Evolutionary conservation across 92 coral and sea anemone species (phyloP), one percentile per base, ranked within the genome.

Genomic region (Micromussa lordhowensis): DNA sequence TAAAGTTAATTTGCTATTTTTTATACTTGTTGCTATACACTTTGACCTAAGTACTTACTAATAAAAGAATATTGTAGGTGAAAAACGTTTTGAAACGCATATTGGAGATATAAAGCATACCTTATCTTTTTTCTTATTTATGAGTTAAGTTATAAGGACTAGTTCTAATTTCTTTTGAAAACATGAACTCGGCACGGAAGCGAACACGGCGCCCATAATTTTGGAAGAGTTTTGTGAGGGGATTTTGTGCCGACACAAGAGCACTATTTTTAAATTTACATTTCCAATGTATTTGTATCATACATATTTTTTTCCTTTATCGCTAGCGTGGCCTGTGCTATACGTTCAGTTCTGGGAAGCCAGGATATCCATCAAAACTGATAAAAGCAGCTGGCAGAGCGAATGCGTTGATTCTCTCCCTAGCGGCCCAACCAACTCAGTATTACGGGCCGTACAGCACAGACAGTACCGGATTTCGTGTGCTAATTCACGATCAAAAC

Each of bases 261-360:
- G 51, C 12, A 44, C 51, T 8, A n/a, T n/a, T n/a, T n/a, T n/a
- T n/a, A n/a, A n/a, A n/a, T n/a, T n/a, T n/a, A n/a, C n/a, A n/a
- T 55, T 55, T 55, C 22, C 18, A 55, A 55, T 55, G 18, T 15
- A 16, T 58, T 58, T 5, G 21, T 22, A 1, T 17, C 0, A 18
- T 58, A 5, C 4, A 2, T 58, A 18, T 58, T 58, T 58, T 58
- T 24, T 24, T 24, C 12, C 18, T 49, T 31, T 29, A 9, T 14
- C 29, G 51, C 51, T 44, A 79, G 83, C 69, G 49, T 16, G 83
- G 83, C 30, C 70, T 79, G 48, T 79, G 83, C 83, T 79, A 79
- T 64, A 79, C 83, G 12, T 79, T 79, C 34, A 79, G 58, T 69
- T 79, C 83, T 6, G 83, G 83, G 30, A 79, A 79, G 70, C 83